These are phyloP conservation scores for Coreoperca whiteheadi DNA, from an alignment of 2,113 vertebrate species.

Conservation along the genomic window DNA sequence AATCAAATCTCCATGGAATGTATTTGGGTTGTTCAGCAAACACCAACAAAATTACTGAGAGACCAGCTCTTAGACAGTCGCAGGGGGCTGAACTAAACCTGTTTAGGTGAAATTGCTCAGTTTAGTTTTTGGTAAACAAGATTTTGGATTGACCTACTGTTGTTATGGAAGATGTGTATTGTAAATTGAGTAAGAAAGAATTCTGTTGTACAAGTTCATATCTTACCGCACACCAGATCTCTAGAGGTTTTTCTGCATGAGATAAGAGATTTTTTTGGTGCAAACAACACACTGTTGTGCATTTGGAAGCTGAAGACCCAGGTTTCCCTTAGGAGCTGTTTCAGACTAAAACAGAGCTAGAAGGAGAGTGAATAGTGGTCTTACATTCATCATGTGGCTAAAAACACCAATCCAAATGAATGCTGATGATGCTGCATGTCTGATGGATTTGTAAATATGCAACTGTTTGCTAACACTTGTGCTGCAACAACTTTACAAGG, in stretches of 20 bases:
- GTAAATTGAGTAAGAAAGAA: neutral
- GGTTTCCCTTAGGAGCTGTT: neutral
- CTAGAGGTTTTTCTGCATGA: neutral
- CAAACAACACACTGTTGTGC: neutral
- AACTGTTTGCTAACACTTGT: neutral
- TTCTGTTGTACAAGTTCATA: neutral
- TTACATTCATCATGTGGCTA: neutral
- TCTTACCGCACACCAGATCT: neutral
- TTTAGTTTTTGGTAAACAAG: conserved; percentile 32
- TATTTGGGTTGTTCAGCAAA: conserved; percentile 18
- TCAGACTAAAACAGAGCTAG: neutral
- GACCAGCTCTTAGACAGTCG: neutral
- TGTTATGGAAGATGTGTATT: neutral
- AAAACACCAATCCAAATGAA: neutral
- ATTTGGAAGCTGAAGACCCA: neutral
- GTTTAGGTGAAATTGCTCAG: neutral
- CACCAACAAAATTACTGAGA: conserved; percentile 27
- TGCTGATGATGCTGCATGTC: neutral
- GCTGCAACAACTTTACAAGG: neutral
- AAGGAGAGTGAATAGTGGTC: neutral
- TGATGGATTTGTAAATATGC: neutral
- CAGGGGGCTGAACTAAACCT: conserved; percentile 3
- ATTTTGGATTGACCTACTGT: neutral
- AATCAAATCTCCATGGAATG: conserved; percentile 37
- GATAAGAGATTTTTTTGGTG: neutral